phyloP scores from a whole-genome alignment of 2,888 invertebrate genomes.

The Adelphocoris suturalis region DNA sequence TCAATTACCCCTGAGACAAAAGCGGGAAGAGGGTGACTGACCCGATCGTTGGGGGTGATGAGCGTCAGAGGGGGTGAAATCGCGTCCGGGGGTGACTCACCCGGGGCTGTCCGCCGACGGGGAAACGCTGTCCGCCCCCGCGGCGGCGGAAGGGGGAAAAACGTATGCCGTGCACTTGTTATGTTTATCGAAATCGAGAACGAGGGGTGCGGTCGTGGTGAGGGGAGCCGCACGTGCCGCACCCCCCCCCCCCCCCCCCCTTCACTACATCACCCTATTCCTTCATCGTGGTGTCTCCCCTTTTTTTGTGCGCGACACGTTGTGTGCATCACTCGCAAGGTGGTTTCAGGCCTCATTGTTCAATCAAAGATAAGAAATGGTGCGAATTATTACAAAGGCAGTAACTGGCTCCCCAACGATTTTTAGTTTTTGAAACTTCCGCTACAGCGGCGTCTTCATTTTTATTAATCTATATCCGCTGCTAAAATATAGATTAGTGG shows the following conservation, averaged over 20 bases:
- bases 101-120: neutral
- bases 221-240: conserved; percentile 38
- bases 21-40: conserved; percentile 34
- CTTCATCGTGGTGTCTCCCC: neutral
- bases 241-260: neutral
- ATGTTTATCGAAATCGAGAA: conserved; percentile 60
- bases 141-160: conserved; percentile 14
- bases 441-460: too few relatives aligned
- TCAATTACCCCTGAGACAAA: conserved; percentile 13
- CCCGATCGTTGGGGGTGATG: neutral
- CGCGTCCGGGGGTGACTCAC: conserved; percentile 44
- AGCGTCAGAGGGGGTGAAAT: neutral
- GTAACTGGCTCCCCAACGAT: too few relatives aligned
- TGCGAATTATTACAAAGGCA: too few relatives aligned
- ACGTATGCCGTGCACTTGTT: conserved; percentile 69
- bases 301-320: neutral
- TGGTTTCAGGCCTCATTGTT: neutral
- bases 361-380: too few relatives aligned
- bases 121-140: conserved; percentile 16
- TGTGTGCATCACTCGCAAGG: neutral
- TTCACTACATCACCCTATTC: neutral
- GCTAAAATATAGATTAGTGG: too few relatives aligned
- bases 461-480: too few relatives aligned
- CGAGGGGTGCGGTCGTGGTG: neutral
- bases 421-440: too few relatives aligned